Percentiles rank a stretch among this genome's conserved stretches.
phyloP scores from a whole-genome alignment of 2,888 invertebrate species.

The Acrobasis suavella region DNA sequence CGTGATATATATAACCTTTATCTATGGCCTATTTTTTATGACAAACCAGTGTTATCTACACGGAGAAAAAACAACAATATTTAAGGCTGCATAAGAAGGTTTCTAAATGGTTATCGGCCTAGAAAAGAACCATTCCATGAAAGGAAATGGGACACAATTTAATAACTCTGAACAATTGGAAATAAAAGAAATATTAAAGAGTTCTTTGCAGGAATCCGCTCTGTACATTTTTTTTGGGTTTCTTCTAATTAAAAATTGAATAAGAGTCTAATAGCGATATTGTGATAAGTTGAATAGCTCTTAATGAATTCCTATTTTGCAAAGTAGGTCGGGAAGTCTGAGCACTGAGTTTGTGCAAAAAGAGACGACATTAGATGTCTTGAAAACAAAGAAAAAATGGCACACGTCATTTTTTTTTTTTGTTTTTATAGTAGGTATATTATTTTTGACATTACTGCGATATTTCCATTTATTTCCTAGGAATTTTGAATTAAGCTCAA shows the following conservation, averaged over 20 bases:
- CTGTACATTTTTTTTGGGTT: slow-evolving; percentile 36
- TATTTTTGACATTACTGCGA: no score
- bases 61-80: no score
- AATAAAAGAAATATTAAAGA: slow-evolving; percentile 61
- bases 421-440: no score
- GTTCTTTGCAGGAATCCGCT: slow-evolving; percentile 54
- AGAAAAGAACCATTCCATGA: neutral
- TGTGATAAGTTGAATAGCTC: slow-evolving; percentile 76
- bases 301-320: slow-evolving; percentile 77
- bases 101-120: neutral
- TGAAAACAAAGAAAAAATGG: no score
- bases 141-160: no score
- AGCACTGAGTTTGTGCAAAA: neutral
- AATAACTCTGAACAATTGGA: neutral
- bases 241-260: slow-evolving; percentile 69
- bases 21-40: no score
- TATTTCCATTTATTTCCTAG: no score
- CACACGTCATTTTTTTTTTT: neutral
- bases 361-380: neutral
- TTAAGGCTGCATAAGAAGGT: no score
- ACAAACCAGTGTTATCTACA: no score
- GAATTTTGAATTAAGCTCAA: no score
- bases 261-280: slow-evolving; percentile 70
- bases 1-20: no score
- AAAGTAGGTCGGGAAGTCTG: slow-evolving; percentile 68